These are phyloP conservation scores for Notolabrus celidotus DNA, from an alignment of 2,797 vertebrate genomes.

Conservation along the genomic window DNA sequence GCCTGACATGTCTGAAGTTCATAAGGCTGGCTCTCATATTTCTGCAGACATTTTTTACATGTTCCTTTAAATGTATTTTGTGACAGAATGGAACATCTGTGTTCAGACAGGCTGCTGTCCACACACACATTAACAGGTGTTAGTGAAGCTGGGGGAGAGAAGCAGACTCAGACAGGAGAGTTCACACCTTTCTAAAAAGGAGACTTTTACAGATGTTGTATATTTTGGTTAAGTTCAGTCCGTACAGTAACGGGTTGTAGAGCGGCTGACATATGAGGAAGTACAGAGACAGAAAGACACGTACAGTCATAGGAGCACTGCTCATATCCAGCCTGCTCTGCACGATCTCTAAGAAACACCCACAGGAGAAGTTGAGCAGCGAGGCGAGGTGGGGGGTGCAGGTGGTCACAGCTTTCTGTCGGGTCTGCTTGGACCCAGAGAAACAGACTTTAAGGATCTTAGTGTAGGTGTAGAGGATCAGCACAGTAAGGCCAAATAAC, in stretches of 20 bases:
- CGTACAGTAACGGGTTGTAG: slow-evolving; percentile 60
- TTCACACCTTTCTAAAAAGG: not conserved
- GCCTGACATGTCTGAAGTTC: no score
- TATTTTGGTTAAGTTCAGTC: slow-evolving; percentile 59
- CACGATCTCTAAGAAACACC: not conserved
- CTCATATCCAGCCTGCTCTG: slow-evolving; percentile 35
- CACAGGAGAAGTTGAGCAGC: slow-evolving; percentile 24
- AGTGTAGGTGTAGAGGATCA: slow-evolving; percentile 49
- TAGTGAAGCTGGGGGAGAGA: no score
- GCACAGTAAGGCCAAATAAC: not conserved
- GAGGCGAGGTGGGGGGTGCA: slow-evolving; percentile 44
- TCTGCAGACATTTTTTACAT: no score
- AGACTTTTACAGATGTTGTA: slow-evolving; percentile 11
- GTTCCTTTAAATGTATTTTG: no score
- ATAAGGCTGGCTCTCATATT: no score
- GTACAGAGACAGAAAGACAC: slow-evolving; percentile 52
- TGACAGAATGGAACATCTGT: no score
- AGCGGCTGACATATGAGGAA: slow-evolving; percentile 56
- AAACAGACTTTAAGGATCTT: slow-evolving; percentile 55
- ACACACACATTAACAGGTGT: no score
- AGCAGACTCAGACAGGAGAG: no score
- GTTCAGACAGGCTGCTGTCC: no score
- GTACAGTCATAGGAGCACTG: not conserved
- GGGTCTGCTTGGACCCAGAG: slow-evolving; percentile 21
- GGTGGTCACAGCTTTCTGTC: slow-evolving; percentile 50